Evolutionary conservation across 2,888 invertebrate genomes (phyloP).

Genomic region (Phengaris alcon): DNA sequence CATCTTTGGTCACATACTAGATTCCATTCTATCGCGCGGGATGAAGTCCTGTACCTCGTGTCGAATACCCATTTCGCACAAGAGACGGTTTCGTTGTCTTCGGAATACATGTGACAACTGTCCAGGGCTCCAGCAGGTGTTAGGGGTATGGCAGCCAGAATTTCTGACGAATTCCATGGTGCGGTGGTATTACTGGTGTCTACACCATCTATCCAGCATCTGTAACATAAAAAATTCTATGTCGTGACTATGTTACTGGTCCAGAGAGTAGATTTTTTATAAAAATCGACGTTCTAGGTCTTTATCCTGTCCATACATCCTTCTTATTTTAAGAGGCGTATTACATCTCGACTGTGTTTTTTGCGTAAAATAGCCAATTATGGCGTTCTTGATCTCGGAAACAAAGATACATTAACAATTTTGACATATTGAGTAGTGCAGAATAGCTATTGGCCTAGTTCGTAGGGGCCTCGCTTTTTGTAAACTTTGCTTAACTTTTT

Average conservation of each 20-base stretch:
- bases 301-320: not conserved
- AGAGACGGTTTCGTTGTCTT: slow-evolving; percentile 54
- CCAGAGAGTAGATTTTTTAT: not conserved
- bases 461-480: no score
- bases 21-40: slow-evolving; percentile 89
- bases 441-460: no score
- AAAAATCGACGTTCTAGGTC: not conserved
- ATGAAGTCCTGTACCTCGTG: slow-evolving; percentile 84
- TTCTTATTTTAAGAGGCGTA: no score
- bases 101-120: slow-evolving; percentile 78
- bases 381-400: no score
- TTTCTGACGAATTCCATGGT: slow-evolving; percentile 78
- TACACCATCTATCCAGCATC: slow-evolving; percentile 81
- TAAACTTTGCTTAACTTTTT: no score
- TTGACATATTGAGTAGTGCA: no score
- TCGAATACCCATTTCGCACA: slow-evolving; percentile 85
- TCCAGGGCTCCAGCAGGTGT: slow-evolving; percentile 76
- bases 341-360: no score
- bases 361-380: no score
- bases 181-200: slow-evolving; percentile 77
- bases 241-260: not conserved
- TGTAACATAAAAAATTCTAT: slow-evolving; percentile 52
- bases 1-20: slow-evolving; percentile 88
- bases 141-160: slow-evolving; percentile 79
- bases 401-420: no score